Percentiles rank a stretch among this genome's conserved stretches.
Conservation (phyloP, 1,140 invertebrate species). For the Hestina assimilis region DNA sequence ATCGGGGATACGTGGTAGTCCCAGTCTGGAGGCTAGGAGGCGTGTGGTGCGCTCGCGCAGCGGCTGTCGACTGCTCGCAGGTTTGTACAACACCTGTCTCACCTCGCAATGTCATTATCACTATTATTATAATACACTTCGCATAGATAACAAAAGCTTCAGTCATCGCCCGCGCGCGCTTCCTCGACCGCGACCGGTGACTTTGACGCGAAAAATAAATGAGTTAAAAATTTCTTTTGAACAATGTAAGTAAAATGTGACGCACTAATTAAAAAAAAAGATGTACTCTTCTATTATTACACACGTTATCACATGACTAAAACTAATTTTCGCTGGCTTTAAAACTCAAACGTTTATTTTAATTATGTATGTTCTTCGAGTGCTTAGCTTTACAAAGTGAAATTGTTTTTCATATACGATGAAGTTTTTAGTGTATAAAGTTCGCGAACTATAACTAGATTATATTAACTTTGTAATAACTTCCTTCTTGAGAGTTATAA, state of each 20-base stretch:
- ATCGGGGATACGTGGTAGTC: constrained; percentile 39
- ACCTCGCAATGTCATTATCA: constrained; percentile 74
- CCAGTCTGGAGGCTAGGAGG: constrained; percentile 52
- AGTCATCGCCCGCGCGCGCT: constrained; percentile 38
- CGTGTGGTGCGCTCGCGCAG: constrained; percentile 58
- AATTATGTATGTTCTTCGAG: constrained; percentile 2
- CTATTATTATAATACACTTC: constrained; percentile 60
- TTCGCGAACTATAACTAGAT: constrained; percentile 33
- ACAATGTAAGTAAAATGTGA: constrained; percentile 5
- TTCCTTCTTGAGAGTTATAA: constrained; percentile 26
- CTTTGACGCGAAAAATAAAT: constrained; percentile 23
- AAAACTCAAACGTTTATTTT: constrained; percentile 4
- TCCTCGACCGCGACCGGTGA: constrained; percentile 19
- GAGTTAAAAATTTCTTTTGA: background rate
- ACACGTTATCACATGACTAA: constrained; percentile 5
- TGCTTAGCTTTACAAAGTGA: constrained; percentile 25
- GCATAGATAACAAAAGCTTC: constrained; percentile 54
- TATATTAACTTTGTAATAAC: constrained; percentile 28
- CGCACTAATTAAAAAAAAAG: background rate
- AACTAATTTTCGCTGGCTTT: constrained; percentile 7
- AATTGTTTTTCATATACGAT: constrained; percentile 33
- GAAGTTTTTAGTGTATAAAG: constrained; percentile 30
- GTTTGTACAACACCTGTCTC: constrained; percentile 60
- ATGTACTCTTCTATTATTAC: background rate
- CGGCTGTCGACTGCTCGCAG: constrained; percentile 54